These are phyloP conservation scores for Paraescarpia echinospica DNA, from an alignment of 1,140 invertebrate genomes.

Conservation along the genomic window DNA sequence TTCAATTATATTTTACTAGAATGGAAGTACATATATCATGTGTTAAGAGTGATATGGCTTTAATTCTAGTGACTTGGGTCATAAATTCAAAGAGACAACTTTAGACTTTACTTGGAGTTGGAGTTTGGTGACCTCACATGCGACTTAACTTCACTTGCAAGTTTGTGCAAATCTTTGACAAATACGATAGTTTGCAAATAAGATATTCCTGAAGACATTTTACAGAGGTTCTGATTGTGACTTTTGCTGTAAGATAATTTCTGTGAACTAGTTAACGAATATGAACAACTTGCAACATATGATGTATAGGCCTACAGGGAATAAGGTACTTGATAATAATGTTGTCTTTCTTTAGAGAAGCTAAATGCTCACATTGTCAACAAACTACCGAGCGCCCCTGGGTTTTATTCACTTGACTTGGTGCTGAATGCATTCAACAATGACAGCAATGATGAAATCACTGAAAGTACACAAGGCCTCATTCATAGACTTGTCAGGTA, in stretches of 20 bases:
- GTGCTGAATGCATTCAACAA: slow-evolving; percentile 42
- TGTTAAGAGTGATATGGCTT: too few relatives aligned
- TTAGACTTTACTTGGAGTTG: too few relatives aligned
- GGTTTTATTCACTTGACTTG: slow-evolving; percentile 44
- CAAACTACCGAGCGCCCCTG: slow-evolving; percentile 40
- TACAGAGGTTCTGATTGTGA: background rate
- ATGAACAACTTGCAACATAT: too few relatives aligned
- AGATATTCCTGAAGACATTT: background rate
- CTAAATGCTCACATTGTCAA: slow-evolving; percentile 40
- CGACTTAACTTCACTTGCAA: too few relatives aligned
- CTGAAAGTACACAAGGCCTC: slow-evolving; percentile 39
- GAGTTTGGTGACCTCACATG: too few relatives aligned
- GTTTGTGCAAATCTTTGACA: too few relatives aligned
- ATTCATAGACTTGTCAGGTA: slow-evolving; percentile 44
- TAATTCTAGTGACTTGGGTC: too few relatives aligned
- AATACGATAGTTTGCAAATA: background rate
- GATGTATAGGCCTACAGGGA: too few relatives aligned
- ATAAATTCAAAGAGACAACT: too few relatives aligned
- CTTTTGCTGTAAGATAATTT: background rate
- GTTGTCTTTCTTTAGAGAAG: slow-evolving; percentile 36
- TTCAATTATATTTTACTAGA: too few relatives aligned
- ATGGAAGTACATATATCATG: too few relatives aligned
- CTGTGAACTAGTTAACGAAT: too few relatives aligned
- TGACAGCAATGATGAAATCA: slow-evolving; percentile 34
- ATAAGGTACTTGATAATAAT: background rate